A percentile compares a stretch with the other conserved stretches of the same genome.
Conservation (phyloP, 2,113 vertebrate genomes). For the Corynorhinus townsendii region DNA sequence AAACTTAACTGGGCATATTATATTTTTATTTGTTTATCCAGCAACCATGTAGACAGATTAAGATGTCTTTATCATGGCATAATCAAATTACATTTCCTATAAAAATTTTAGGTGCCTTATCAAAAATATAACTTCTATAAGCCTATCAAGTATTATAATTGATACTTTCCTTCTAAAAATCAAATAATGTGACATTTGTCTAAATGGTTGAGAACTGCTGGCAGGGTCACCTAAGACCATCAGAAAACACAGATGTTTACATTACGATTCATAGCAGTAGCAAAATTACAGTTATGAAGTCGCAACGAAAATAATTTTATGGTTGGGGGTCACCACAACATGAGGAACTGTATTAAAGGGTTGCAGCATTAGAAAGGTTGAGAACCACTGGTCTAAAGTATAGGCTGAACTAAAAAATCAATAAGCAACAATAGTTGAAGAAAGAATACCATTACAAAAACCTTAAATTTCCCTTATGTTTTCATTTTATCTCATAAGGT, state of each 20-base stretch:
- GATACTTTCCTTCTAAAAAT: constrained; percentile 2
- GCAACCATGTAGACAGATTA: neutral
- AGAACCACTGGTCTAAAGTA: neutral
- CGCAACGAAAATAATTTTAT: too few relatives aligned
- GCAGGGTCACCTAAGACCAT: too few relatives aligned
- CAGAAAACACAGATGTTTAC: too few relatives aligned
- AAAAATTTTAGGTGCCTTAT: neutral
- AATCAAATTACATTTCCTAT: neutral
- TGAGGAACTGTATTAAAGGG: too few relatives aligned
- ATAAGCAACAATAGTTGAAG: neutral
- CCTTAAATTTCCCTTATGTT: neutral
- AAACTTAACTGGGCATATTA: neutral
- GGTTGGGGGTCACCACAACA: too few relatives aligned
- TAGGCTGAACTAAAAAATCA: neutral
- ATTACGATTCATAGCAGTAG: too few relatives aligned
- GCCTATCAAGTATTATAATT: neutral
- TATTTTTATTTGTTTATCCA: neutral
- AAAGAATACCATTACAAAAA: neutral
- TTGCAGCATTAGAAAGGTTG: too few relatives aligned
- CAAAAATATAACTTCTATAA: neutral
- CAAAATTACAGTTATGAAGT: too few relatives aligned
- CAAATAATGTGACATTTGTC: neutral
- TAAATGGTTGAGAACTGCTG: too few relatives aligned
- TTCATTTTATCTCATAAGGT: neutral
- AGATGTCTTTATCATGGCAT: neutral